Conservation (phyloP, 2,888 invertebrate genomes). For the Zele albiditarsus region DNA sequence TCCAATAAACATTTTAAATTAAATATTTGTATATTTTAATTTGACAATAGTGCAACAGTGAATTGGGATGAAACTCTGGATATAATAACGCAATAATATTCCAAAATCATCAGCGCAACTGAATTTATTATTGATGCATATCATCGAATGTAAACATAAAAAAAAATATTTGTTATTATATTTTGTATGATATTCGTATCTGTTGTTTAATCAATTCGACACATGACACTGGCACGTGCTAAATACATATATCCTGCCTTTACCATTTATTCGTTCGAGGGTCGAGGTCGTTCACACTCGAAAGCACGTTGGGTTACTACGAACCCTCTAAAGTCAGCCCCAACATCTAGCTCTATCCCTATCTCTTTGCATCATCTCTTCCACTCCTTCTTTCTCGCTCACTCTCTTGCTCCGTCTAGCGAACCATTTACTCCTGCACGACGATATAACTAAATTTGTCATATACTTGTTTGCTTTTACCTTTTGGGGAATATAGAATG, state of each 20-base stretch:
- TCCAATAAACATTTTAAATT: too few species aligned
- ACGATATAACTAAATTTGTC: not conserved
- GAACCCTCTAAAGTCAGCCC: constrained; percentile 24
- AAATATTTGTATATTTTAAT: too few species aligned
- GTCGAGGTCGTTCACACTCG: constrained; percentile 37
- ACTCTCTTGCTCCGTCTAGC: too few species aligned
- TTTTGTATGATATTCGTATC: constrained; percentile 6
- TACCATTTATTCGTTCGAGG: constrained; percentile 9
- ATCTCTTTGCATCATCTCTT: not conserved
- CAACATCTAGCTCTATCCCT: not conserved
- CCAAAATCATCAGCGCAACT: too few species aligned
- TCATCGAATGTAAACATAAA: too few species aligned
- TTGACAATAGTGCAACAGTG: too few species aligned
- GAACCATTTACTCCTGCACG: too few species aligned
- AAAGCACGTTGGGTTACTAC: not conserved
- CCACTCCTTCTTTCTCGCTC: not conserved
- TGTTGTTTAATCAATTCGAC: constrained; percentile 21
- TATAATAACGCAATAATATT: too few species aligned
- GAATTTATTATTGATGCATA: too few species aligned
- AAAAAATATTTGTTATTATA: too few species aligned
- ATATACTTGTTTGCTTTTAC: not conserved
- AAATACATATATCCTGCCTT: constrained; percentile 23
- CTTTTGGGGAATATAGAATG: not conserved
- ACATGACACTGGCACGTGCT: constrained; percentile 38
- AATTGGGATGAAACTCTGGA: too few species aligned